These are phyloP conservation scores for Lithophane leautieri DNA, from an alignment of 2,888 invertebrate genomes.

Conservation along the genomic window DNA sequence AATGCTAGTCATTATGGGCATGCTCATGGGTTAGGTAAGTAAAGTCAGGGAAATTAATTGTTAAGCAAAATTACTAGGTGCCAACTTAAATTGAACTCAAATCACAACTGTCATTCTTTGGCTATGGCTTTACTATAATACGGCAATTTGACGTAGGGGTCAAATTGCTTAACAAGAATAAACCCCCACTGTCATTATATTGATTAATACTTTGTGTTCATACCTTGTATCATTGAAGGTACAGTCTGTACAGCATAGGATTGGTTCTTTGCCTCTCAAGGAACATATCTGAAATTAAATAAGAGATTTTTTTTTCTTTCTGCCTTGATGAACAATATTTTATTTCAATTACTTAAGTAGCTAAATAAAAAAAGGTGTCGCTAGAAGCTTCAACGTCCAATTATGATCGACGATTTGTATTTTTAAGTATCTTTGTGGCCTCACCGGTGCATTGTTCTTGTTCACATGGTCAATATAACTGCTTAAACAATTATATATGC, in stretches of 20 bases:
- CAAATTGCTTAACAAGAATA: neutral
- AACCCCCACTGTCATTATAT: neutral
- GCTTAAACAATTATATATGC: conserved; percentile 34
- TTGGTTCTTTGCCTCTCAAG: conserved; percentile 29
- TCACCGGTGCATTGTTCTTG: conserved; percentile 20
- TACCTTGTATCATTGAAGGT: conserved; percentile 35
- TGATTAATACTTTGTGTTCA: neutral
- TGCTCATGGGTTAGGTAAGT: neutral
- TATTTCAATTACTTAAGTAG: neutral
- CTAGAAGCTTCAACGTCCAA: neutral
- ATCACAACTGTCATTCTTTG: neutral
- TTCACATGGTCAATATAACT: conserved; percentile 23
- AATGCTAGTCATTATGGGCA: neutral
- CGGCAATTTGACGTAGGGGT: no score
- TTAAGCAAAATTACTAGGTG: neutral
- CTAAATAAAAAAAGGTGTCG: neutral
- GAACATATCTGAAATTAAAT: conserved; percentile 34
- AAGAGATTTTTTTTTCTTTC: neutral
- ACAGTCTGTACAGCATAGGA: conserved; percentile 37
- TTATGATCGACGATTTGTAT: neutral
- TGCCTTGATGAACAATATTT: neutral
- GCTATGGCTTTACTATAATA: neutral
- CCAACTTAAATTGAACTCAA: neutral
- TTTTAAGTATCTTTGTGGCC: neutral
- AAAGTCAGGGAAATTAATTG: neutral